Percentiles rank a stretch among this genome's conserved stretches.
Evolutionary conservation across 1,140 invertebrate species (phyloP).

Genomic region (Drosophila bocki): DNA sequence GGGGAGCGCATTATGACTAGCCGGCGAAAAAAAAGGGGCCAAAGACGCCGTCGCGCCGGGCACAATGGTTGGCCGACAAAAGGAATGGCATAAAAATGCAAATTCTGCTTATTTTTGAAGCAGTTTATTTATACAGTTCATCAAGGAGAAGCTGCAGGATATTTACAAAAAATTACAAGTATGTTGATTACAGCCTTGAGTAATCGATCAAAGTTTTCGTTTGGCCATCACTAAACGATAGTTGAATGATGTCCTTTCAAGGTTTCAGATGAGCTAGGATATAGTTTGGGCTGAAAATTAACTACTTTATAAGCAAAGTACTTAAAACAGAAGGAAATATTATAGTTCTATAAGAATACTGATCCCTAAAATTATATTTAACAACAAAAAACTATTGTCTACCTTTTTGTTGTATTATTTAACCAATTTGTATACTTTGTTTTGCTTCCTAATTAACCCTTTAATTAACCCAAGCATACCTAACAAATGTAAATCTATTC

Average conservation of each 20-base stretch:
- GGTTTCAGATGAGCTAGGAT: background rate
- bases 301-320: background rate
- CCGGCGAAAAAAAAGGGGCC: background rate
- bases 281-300: background rate
- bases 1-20: slow-evolving; percentile 26
- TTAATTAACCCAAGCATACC: background rate
- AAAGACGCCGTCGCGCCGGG: slow-evolving; percentile 7
- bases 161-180: slow-evolving; percentile 10
- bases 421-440: background rate
- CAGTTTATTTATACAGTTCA: slow-evolving; percentile 31
- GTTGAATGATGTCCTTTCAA: background rate
- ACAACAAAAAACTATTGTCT: background rate
- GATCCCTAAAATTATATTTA: background rate
- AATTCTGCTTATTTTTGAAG: slow-evolving; percentile 30
- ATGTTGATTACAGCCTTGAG: slow-evolving; percentile 9
- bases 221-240: background rate
- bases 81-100: slow-evolving; percentile 42
- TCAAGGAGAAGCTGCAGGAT: slow-evolving; percentile 9
- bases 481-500: background rate
- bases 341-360: background rate
- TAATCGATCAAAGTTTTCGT: slow-evolving; percentile 6
- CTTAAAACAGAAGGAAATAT: background rate
- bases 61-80: slow-evolving; percentile 40
- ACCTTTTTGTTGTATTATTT: background rate
- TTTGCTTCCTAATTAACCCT: background rate